Evolutionary conservation across 2,113 vertebrate genomes (phyloP).

Genomic region (Lonchura striata): DNA sequence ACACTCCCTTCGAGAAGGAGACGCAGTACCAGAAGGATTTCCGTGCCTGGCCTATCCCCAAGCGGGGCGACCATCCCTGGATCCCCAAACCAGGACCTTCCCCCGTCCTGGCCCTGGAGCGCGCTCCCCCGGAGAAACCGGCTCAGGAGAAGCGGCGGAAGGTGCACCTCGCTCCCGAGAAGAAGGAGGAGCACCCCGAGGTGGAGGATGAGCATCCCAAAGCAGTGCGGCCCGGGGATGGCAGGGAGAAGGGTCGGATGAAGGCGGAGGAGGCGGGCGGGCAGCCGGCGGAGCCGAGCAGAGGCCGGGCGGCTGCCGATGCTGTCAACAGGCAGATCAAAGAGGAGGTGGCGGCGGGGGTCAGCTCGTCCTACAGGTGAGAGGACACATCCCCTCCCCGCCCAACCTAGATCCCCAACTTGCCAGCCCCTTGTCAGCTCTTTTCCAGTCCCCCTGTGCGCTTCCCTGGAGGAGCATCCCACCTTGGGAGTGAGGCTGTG

Average conservation of each 20-base stretch:
- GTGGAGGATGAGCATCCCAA: not conserved
- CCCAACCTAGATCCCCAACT: not conserved
- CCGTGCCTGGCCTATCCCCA: conserved; percentile 92
- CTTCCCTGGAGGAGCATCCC: not conserved
- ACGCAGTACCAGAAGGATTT: conserved; percentile 98
- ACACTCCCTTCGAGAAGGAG: conserved; percentile 89
- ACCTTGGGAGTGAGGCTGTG: not conserved
- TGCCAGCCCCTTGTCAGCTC: not conserved
- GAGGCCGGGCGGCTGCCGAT: conserved; percentile 82
- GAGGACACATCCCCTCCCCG: not conserved
- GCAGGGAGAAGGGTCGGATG: conserved; percentile 19
- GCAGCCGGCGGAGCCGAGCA: conserved; percentile 52
- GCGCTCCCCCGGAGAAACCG: conserved; percentile 16
- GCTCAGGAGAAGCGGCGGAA: conserved; percentile 59
- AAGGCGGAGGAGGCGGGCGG: conserved; percentile 26
- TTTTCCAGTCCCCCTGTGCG: not conserved
- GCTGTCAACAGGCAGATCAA: conserved; percentile 92
- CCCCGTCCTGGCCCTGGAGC: not conserved
- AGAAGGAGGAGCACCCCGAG: not conserved
- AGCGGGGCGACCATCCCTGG: conserved; percentile 92
- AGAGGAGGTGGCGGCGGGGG: conserved; percentile 78
- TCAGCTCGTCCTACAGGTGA: conserved; percentile 90
- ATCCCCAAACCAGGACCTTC: conserved; percentile 83
- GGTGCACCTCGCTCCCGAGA: not conserved
- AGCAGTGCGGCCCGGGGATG: conserved; percentile 6